A percentile compares a stretch with the other conserved stretches of the same genome.
Conservation (phyloP, 2,888 invertebrate species). For the Rhogogaster chlorosoma region DNA sequence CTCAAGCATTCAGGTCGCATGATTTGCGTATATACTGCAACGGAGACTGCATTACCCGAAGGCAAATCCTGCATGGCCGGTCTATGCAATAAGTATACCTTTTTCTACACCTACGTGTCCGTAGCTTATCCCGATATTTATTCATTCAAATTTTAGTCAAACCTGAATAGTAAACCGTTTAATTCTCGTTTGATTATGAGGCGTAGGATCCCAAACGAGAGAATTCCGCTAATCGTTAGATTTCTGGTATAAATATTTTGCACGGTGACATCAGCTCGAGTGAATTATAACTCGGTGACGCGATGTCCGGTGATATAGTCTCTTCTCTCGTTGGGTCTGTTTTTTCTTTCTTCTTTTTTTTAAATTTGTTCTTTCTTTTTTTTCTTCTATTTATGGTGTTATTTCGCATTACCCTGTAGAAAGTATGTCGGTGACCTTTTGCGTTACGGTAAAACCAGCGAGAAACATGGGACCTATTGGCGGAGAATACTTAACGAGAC, state of each 20-base stretch:
- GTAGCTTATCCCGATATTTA: neutral
- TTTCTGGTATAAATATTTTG: neutral
- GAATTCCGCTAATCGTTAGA: conserved; percentile 38
- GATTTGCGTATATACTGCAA: neutral
- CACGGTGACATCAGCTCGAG: conserved; percentile 1
- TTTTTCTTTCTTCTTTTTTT: neutral
- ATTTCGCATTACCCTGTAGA: neutral
- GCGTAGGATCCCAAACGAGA: no score
- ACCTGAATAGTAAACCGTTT: neutral
- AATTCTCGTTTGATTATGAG: neutral
- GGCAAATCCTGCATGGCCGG: neutral
- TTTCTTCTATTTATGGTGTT: neutral
- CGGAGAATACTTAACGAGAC: conserved; percentile 43
- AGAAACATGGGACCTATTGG: conserved; percentile 47
- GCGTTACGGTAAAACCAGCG: conserved; percentile 39
- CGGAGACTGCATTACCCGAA: neutral
- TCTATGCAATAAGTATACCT: neutral
- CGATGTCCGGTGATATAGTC: neutral
- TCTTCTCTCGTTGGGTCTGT: neutral
- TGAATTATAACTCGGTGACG: conserved; percentile 10
- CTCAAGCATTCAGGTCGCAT: neutral
- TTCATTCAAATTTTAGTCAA: neutral
- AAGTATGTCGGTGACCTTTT: conserved; percentile 32
- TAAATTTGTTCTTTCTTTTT: neutral
- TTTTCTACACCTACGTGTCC: no score